Conservation (phyloP, 2,797 vertebrate genomes). For the Sebastes hubbsi region DNA sequence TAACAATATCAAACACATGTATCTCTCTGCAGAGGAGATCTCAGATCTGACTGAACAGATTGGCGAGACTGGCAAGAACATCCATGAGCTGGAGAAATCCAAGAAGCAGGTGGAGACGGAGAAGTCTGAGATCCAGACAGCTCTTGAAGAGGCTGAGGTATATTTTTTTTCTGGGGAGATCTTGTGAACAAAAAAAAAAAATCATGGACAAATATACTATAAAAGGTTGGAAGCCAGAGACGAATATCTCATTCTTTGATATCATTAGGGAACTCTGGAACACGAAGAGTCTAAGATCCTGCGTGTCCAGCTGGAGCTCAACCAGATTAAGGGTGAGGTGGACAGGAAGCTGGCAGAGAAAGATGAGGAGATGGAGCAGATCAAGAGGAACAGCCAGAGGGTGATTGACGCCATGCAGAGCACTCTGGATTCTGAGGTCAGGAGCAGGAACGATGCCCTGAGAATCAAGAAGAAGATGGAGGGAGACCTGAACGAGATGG, state of each 20-base stretch:
- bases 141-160: too few species aligned
- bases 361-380: constrained; percentile 90
- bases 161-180: too few species aligned
- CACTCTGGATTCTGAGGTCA: too few species aligned
- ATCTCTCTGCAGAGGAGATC: constrained; percentile 84
- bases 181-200: too few species aligned
- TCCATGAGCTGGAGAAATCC: constrained; percentile 88
- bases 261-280: too few species aligned
- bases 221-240: too few species aligned
- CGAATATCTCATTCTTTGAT: too few species aligned
- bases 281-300: constrained; percentile 36
- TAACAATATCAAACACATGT: background rate
- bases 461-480: constrained; percentile 93
- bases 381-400: constrained; percentile 76
- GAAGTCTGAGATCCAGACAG: constrained; percentile 35
- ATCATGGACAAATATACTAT: too few species aligned
- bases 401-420: too few species aligned
- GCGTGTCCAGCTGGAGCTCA: constrained; percentile 87
- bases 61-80: constrained; percentile 85
- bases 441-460: constrained; percentile 72
- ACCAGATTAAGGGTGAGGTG: constrained; percentile 87
- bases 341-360: constrained; percentile 89
- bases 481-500: constrained; percentile 40
- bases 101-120: constrained; percentile 89
- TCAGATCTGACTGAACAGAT: constrained; percentile 89